Base-by-base conservation (phyloP, 2,888 invertebrate species). In the Xylota segnis region DNA sequence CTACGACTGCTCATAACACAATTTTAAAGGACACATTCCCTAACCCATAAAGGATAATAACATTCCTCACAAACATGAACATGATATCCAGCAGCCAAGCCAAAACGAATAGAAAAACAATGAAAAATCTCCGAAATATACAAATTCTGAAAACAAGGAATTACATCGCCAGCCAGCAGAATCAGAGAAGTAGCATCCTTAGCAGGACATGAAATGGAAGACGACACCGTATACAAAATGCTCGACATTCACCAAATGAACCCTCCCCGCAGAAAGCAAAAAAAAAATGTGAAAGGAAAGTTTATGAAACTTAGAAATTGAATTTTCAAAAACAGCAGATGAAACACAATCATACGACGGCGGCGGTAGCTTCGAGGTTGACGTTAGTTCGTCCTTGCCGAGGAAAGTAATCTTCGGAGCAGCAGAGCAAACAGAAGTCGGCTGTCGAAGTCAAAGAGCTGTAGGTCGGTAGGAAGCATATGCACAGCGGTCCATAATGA, bases 291-390 rank as follows among this genome's bases (percentile, higher is more conserved):
- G 7, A 16, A 50, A 27, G n/a, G 56, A 68, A 76, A 82, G 16
- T 74, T 81, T 74, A 68, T 47, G 70, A 65, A 82, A 82, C 75
- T 76, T 70, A 68, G 56, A 82, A 75, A 82, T 82, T 82, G 76
- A 82, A 82, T 82, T 76, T 76, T 75, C 81, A 68, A 75, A 63
- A 75, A 68, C 56, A 75, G 47, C 29, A 76, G 54, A 61, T 40
- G 47, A 65, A 50, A 65, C 29, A 58, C 14, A 40, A 34, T 68
- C 66, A 45, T 10, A 43, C 14, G 56, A 45, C 10, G 50, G 5
- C 27, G 54, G 23, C 16, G 43, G 23, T 23, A 23, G 23, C 23
- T 23, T 23, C 23, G 23, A 23, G 3, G 23, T 40, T 61, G 56
- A 7, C 43, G 16, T 59, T 59, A 10, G 18, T 59, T 66, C 43